These are phyloP conservation scores for Epinephelus fuscoguttatus DNA, from an alignment of 2,113 vertebrate genomes.

Conservation along the genomic window DNA sequence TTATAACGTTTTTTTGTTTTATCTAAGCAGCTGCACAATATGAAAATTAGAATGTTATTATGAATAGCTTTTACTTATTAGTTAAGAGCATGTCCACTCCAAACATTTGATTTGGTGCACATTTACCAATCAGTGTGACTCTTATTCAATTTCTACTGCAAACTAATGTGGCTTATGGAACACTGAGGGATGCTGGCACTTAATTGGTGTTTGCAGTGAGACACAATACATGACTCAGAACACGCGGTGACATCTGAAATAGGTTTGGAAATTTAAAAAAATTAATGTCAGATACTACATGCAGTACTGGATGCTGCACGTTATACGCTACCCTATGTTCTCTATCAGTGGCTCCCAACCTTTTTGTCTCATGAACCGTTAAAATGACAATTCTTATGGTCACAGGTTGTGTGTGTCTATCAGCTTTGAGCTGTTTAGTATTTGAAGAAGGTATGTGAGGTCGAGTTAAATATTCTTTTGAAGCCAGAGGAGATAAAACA, in stretches of 20 bases:
- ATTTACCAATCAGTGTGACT: neutral
- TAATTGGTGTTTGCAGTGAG: neutral
- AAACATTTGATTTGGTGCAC: neutral
- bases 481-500: neutral
- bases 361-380: neutral
- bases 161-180: neutral
- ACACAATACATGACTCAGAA: neutral
- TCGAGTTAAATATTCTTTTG: neutral
- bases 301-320: too few relatives aligned
- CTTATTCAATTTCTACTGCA: neutral
- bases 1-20: conserved; percentile 15
- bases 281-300: neutral
- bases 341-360: neutral
- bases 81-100: neutral
- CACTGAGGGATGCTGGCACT: neutral
- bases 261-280: neutral
- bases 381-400: neutral
- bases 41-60: conserved; percentile 5
- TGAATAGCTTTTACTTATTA: conserved; percentile 1
- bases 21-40: conserved; percentile 5
- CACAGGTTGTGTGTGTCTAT: neutral
- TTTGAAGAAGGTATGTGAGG: neutral
- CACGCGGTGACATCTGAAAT: neutral
- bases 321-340: neutral
- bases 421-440: neutral